phyloP scores from a whole-genome alignment of 2,113 vertebrate species.

The Myxocyprinus asiaticus region DNA sequence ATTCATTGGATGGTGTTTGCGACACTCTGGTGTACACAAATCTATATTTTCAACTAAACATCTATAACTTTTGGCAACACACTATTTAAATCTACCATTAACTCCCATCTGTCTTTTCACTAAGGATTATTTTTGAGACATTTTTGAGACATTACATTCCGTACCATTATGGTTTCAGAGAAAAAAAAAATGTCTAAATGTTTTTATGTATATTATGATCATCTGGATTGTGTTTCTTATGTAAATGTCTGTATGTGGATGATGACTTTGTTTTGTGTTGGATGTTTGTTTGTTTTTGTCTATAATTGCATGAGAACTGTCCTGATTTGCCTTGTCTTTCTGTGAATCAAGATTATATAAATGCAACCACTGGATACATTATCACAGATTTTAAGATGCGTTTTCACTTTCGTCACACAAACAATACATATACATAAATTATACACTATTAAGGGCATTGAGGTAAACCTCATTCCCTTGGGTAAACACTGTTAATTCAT shows the following conservation, averaged over 20 bases:
- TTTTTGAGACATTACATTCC: not conserved
- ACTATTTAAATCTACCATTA: not conserved
- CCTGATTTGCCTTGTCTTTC: conserved; percentile 39
- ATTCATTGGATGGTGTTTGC: not conserved
- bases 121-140: not conserved
- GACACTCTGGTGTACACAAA: not conserved
- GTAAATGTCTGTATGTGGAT: conserved; percentile 13
- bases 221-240: conserved; percentile 23
- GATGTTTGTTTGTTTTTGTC: conserved; percentile 20
- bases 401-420: conserved; percentile 41
- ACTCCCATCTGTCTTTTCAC: not conserved
- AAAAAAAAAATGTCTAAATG: conserved; percentile 1
- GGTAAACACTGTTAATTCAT: not conserved
- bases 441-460: not conserved
- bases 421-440: not conserved
- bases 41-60: not conserved
- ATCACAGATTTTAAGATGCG: not conserved
- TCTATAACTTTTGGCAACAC: not conserved
- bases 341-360: conserved; percentile 46
- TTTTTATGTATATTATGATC: conserved; percentile 34
- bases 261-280: conserved; percentile 28
- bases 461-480: not conserved
- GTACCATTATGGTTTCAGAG: not conserved
- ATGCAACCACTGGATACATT: conserved; percentile 52
- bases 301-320: conserved; percentile 9